These are phyloP conservation scores for Drosophila leontia DNA, from an alignment of 1,140 invertebrate species.

Conservation along the genomic window DNA sequence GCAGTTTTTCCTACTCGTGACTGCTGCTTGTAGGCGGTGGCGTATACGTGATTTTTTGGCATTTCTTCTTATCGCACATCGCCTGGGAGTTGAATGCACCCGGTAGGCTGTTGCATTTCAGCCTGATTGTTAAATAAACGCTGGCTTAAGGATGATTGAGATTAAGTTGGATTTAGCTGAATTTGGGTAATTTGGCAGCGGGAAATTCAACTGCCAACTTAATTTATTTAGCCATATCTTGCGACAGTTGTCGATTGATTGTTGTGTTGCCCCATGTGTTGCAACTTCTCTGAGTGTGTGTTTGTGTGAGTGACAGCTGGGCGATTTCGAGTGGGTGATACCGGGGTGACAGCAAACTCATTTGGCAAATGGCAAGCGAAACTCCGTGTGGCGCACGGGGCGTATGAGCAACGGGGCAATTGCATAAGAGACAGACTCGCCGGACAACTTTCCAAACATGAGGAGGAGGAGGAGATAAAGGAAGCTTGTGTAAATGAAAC, in stretches of 20 bases:
- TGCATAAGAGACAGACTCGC: constrained; percentile 45
- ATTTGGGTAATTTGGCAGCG: constrained; percentile 6
- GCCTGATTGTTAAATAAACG: constrained; percentile 33
- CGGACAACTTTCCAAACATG: constrained; percentile 60
- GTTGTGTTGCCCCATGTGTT: constrained; percentile 15
- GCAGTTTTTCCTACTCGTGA: constrained; percentile 61
- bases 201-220: constrained; percentile 13
- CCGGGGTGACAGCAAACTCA: constrained; percentile 43
- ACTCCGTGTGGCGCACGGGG: constrained; percentile 38
- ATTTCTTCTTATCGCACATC: constrained; percentile 75
- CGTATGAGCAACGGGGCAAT: constrained; percentile 59
- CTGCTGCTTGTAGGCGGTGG: constrained; percentile 57
- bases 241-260: constrained; percentile 40
- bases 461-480: constrained; percentile 32
- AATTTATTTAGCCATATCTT: constrained; percentile 16
- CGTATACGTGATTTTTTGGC: constrained; percentile 82
- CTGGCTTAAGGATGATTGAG: constrained; percentile 18
- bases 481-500: constrained; percentile 38
- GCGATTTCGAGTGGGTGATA: constrained; percentile 65
- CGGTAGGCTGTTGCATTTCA: constrained; percentile 53
- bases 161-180: constrained; percentile 10
- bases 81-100: constrained; percentile 65
- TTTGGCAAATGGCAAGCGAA: constrained; percentile 62
- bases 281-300: constrained; percentile 2
- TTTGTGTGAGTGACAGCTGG: constrained; percentile 22